Evolutionary conservation across 2,888 invertebrate genomes (phyloP).

Genomic region (Alcis repandata): DNA sequence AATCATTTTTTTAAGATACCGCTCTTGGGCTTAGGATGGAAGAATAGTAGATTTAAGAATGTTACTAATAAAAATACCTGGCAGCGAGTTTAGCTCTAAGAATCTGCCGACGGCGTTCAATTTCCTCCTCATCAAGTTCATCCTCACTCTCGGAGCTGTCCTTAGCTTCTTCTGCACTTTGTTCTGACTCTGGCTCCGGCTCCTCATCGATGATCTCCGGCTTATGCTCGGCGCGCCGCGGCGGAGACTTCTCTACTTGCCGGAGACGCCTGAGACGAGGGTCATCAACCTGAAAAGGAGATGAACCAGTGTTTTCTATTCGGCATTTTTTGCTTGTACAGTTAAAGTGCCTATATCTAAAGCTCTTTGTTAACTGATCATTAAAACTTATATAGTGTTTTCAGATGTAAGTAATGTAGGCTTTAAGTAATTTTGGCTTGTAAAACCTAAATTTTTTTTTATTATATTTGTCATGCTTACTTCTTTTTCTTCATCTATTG

Average conservation of each 20-base stretch:
- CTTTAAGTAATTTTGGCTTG: too few species aligned
- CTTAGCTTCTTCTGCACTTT: conserved; percentile 75
- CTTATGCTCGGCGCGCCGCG: conserved; percentile 86
- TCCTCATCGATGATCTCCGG: conserved; percentile 82
- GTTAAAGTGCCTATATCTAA: too few species aligned
- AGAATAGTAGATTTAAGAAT: too few species aligned
- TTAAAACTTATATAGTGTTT: too few species aligned
- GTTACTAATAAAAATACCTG: too few species aligned
- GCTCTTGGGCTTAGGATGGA: too few species aligned
- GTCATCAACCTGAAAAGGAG: conserved; percentile 90
- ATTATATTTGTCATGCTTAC: conserved; percentile 55
- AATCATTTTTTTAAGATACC: too few species aligned
- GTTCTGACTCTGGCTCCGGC: conserved; percentile 75
- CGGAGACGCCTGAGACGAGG: conserved; percentile 93
- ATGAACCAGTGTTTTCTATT: too few species aligned
- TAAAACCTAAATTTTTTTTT: too few species aligned
- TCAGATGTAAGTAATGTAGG: too few species aligned
- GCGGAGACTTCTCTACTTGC: conserved; percentile 85
- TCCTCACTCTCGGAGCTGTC: conserved; percentile 91
- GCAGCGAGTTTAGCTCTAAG: conserved; percentile 80
- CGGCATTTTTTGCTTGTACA: too few species aligned
- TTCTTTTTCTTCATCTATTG: conserved; percentile 79
- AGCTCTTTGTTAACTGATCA: background rate
- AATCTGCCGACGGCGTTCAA: conserved; percentile 92
- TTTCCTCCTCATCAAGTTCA: conserved; percentile 94